A percentile compares a stretch with the other conserved stretches of the same genome.
Conservation (phyloP, 2,113 vertebrate genomes). For the Alexandromys fortis region DNA sequence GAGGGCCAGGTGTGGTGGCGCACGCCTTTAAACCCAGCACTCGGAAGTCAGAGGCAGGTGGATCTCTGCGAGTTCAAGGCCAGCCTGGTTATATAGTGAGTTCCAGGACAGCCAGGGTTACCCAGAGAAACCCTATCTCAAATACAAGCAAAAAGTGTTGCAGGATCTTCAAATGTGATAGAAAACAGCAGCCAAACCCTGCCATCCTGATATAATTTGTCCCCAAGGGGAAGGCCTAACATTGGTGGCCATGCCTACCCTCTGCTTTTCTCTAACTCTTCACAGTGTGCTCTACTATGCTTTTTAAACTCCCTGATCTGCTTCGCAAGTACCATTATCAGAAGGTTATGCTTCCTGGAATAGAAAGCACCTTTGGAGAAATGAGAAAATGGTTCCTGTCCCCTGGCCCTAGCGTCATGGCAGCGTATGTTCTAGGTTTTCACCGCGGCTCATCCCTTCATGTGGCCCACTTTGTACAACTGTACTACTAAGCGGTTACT, state of each 20-base stretch:
- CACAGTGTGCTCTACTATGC: neutral
- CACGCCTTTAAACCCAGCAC: neutral
- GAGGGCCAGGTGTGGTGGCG: neutral
- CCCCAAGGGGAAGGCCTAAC: neutral
- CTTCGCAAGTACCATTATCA: neutral
- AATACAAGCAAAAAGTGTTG: neutral
- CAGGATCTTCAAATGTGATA: neutral
- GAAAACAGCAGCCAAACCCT: neutral
- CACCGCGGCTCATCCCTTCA: neutral
- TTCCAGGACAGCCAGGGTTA: neutral
- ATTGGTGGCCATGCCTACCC: neutral
- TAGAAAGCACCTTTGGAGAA: neutral
- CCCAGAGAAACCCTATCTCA: neutral
- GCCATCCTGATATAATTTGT: neutral
- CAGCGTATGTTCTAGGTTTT: neutral
- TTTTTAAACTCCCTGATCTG: neutral
- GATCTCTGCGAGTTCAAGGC: neutral
- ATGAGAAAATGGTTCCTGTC: conserved; percentile 22
- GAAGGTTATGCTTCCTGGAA: neutral
- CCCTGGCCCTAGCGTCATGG: neutral
- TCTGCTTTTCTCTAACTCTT: neutral
- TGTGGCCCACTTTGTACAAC: neutral
- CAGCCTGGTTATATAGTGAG: neutral
- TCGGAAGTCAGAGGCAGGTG: neutral
- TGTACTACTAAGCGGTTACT: too few relatives aligned